Percentiles rank a stretch among this genome's conserved stretches.
These are phyloP conservation scores for human (Homo sapiens) DNA, from an alignment of 2,113 vertebrate genomes.

Conservation along the genomic window DNA sequence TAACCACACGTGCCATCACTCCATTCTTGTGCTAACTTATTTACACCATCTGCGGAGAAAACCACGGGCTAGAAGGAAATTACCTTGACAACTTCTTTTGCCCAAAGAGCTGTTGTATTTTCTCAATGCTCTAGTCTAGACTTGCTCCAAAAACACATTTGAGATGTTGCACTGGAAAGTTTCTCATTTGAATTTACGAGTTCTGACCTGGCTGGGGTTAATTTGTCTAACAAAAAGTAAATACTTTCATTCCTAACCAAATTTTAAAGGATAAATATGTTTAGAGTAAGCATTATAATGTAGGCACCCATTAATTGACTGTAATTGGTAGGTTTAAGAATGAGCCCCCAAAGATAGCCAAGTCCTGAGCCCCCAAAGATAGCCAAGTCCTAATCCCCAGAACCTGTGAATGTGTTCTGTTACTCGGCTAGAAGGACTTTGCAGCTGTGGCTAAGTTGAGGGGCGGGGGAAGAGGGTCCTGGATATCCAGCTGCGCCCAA, in stretches of 20 bases:
- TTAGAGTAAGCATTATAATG: background rate
- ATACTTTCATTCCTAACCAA: background rate
- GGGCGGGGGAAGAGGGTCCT: background rate
- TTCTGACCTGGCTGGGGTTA: background rate
- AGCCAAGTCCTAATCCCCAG: background rate
- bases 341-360: background rate
- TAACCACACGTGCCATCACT: background rate
- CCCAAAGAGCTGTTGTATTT: background rate
- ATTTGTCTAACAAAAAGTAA: background rate
- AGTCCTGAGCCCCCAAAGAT: background rate
- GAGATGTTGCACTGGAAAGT: background rate
- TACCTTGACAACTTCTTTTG: slow-evolving; percentile 34
- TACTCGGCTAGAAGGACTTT: background rate
- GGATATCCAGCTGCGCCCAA: background rate
- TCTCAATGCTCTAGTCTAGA: slow-evolving; percentile 8
- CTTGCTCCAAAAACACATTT: slow-evolving; percentile 13
- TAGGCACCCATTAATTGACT: background rate
- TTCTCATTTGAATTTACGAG: slow-evolving; percentile 36
- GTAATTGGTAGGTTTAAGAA: background rate
- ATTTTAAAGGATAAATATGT: background rate
- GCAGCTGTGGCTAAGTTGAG: background rate
- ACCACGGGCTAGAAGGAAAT: slow-evolving; percentile 16
- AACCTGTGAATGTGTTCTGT: background rate
- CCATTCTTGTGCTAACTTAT: background rate
- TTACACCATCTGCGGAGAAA: background rate